These are phyloP conservation scores for Monodelphis domestica DNA, from an alignment of 2,797 vertebrate genomes.

Conservation along the genomic window DNA sequence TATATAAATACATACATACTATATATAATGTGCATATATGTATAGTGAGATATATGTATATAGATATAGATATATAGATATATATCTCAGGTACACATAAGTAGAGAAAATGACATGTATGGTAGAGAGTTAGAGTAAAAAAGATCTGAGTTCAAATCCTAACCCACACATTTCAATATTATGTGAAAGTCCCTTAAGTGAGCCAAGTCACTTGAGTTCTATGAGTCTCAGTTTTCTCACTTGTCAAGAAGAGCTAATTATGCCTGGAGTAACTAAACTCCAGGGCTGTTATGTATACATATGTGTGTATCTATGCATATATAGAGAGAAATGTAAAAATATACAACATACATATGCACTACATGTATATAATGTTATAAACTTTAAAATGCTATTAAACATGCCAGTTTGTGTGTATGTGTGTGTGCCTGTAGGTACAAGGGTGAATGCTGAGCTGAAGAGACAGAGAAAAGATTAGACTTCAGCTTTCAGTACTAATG, in stretches of 20 bases:
- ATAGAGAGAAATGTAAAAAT: not conserved
- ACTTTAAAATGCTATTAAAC: not conserved
- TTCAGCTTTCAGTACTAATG: conserved; percentile 47
- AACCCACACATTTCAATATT: not conserved
- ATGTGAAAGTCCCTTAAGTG: not conserved
- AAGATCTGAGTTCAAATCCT: not conserved
- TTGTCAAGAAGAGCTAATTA: not conserved
- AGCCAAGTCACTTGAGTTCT: not conserved
- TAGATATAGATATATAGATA: no score
- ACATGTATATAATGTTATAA: not conserved
- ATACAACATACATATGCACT: not conserved
- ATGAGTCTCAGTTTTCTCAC: not conserved
- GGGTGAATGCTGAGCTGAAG: not conserved
- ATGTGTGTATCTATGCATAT: not conserved
- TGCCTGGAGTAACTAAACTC: not conserved
- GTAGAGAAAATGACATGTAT: not conserved
- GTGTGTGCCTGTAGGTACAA: not conserved
- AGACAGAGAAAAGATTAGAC: not conserved
- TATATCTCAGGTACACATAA: not conserved
- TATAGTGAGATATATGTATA: no score
- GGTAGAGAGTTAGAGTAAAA: not conserved
- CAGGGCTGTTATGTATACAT: not conserved
- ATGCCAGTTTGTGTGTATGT: not conserved
- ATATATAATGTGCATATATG: no score
- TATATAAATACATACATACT: no score